Conservation (phyloP, 2,888 invertebrate species). For the Cephonodes hylas region DNA sequence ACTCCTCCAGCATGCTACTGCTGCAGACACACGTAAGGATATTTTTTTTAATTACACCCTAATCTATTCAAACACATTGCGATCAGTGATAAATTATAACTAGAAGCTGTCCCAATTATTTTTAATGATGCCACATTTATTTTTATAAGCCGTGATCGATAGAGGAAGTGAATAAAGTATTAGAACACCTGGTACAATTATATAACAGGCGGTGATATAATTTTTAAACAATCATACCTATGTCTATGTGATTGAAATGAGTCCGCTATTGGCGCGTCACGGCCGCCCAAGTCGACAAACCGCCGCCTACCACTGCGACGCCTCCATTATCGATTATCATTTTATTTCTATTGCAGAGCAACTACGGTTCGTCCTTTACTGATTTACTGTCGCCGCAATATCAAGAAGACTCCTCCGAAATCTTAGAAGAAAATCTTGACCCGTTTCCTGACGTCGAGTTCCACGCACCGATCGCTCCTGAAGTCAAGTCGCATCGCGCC, state of each 20-base stretch:
- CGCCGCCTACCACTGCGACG: constrained; percentile 69
- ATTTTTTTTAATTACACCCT: not conserved
- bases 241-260: constrained; percentile 36
- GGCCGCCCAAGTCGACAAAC: constrained; percentile 58
- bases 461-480: constrained; percentile 69
- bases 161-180: constrained; percentile 26
- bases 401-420: constrained; percentile 86
- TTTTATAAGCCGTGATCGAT: not conserved
- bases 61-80: not conserved
- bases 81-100: not conserved
- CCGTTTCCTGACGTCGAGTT: constrained; percentile 87
- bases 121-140: not conserved
- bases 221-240: constrained; percentile 23
- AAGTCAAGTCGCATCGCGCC: constrained; percentile 65
- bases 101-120: constrained; percentile 9
- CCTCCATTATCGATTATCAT: constrained; percentile 67
- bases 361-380: constrained; percentile 90
- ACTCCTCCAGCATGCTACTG: constrained; percentile 94
- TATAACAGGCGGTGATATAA: constrained; percentile 34
- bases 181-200: constrained; percentile 48
- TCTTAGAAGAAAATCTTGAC: constrained; percentile 86
- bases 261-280: constrained; percentile 60
- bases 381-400: constrained; percentile 88
- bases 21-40: constrained; percentile 92
- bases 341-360: constrained; percentile 83